Conservation (phyloP, 1,140 invertebrate species). For the Centruroides vittatus region DNA sequence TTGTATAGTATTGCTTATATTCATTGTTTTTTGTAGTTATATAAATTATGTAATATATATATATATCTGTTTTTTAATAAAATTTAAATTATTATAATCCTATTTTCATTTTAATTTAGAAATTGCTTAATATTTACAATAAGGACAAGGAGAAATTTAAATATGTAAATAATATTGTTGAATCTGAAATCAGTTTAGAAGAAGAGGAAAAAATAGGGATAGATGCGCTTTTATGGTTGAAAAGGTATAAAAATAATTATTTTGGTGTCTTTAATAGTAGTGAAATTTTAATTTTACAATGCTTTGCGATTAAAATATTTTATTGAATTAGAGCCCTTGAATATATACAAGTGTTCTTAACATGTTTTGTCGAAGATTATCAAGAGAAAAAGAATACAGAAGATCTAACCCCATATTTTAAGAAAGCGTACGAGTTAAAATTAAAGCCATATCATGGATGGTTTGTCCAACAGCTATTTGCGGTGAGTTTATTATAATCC, state of each 20-base stretch:
- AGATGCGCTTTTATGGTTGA: slow-evolving; percentile 50
- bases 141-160: slow-evolving; percentile 35
- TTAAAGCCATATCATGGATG: slow-evolving; percentile 48
- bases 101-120: slow-evolving; percentile 22
- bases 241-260: slow-evolving; percentile 34
- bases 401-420: slow-evolving; percentile 39
- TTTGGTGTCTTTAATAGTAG: not conserved
- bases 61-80: no score
- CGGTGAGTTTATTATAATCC: slow-evolving; percentile 31
- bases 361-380: slow-evolving; percentile 37
- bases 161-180: slow-evolving; percentile 48
- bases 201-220: slow-evolving; percentile 28
- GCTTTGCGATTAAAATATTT: no score
- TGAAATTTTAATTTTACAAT: not conserved
- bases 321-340: slow-evolving; percentile 38
- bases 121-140: slow-evolving; percentile 43
- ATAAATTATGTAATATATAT: no score
- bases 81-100: no score
- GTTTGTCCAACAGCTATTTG: slow-evolving; percentile 47
- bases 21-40: no score
- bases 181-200: slow-evolving; percentile 36
- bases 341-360: slow-evolving; percentile 42
- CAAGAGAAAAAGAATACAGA: slow-evolving; percentile 31
- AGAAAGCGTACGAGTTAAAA: slow-evolving; percentile 43
- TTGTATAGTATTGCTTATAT: no score